Evolutionary conservation across 1,140 invertebrate genomes (phyloP), one percentile per base, ranked within the genome.

Genomic region (Camponotus pennsylvanicus): DNA sequence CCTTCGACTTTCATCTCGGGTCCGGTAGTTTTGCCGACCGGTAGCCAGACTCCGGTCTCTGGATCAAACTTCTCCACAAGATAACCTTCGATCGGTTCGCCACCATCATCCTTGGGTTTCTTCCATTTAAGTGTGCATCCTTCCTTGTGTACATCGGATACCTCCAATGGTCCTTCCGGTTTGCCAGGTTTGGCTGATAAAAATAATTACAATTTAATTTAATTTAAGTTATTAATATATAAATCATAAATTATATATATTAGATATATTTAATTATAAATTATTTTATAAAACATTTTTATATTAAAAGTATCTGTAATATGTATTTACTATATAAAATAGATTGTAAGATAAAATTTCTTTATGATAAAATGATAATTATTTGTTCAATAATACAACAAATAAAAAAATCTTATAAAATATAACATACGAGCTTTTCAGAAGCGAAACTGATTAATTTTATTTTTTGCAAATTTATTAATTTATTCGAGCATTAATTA

Each of bases 41-140:
- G 98, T 79, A 99, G 92, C 98, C 98, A 99, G 78, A 98, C 96
- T 11, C 98, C 98, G 32, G 98, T 98, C 88, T 98, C 98, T 4
- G 98, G 97, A 95, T 99, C 98, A 94, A 98, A 98, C 94, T 99
- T 99, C 95, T 99, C 99, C 18, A 99, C 97, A 64, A 99, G 95
- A 94, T 99, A 99, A 52, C 97, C 97, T 92, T 99, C 98, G 89
- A 99, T 97, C 3, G 98, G 98, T 93, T 99, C 97, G 11, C 99
- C 99, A 83, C 99, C 99, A 94, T 99, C 99, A 94, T 99, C 99
- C 93, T 98, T 99, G 1, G 99, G 99, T 94, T 98, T 97, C 93
- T 99, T 99, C 99, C 99, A 99, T 93, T 98, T 98, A 3, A 99
- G 96, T 78, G 98, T 99, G 95, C 98, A 99, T 52, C 98, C 98